These are phyloP conservation scores for Cepaea hortensis DNA, from an alignment of 2,888 invertebrate genomes.

Conservation along the genomic window DNA sequence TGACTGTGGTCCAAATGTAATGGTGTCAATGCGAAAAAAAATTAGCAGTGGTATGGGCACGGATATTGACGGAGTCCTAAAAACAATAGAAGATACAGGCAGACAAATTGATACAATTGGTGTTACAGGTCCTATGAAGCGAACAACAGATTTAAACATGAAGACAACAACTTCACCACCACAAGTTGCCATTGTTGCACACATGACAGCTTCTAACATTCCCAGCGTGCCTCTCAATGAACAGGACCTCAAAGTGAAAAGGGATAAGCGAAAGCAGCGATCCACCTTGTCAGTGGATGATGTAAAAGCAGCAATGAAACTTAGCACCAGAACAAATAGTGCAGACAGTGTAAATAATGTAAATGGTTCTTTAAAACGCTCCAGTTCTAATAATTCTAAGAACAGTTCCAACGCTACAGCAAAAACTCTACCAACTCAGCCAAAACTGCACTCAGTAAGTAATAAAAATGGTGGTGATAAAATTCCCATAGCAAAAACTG, in stretches of 20 bases:
- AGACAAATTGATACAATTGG: conserved; percentile 63
- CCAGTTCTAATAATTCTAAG: conserved; percentile 14
- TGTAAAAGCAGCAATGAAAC: conserved; percentile 61
- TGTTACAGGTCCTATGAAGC: conserved; percentile 52
- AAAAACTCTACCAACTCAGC: conserved; percentile 26
- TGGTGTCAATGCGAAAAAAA: conserved; percentile 61
- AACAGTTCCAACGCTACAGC: neutral
- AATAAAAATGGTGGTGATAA: conserved; percentile 3
- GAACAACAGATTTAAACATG: conserved; percentile 36
- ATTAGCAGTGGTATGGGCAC: conserved; percentile 59
- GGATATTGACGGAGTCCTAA: conserved; percentile 70
- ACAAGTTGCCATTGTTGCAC: conserved; percentile 46
- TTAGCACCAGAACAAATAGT: neutral
- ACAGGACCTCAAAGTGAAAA: conserved; percentile 61
- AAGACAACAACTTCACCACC: conserved; percentile 18
- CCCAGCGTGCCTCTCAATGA: conserved; percentile 50
- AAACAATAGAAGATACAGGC: conserved; percentile 69
- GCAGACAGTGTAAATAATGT: conserved; percentile 27
- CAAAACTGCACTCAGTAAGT: neutral
- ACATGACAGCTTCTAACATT: conserved; percentile 27
- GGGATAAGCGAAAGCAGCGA: conserved; percentile 65
- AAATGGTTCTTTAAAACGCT: conserved; percentile 30
- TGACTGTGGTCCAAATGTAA: conserved; percentile 51
- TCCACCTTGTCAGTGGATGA: conserved; percentile 65
- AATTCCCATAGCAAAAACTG: conserved; percentile 32